Conservation (phyloP, 2,888 invertebrate genomes). For the Acanthoscelides obtectus region DNA sequence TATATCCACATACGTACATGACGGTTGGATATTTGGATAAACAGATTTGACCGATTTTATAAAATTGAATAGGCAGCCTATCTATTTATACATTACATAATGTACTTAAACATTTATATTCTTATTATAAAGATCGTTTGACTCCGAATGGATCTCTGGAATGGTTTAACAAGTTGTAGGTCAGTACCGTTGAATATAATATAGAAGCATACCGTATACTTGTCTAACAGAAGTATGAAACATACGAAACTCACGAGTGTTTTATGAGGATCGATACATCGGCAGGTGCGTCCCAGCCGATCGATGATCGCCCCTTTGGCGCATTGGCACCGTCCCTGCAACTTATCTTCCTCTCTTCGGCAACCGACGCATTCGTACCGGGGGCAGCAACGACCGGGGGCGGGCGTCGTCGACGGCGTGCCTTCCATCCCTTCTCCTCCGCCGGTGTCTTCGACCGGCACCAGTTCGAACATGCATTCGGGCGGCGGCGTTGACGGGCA, state of each 20-base stretch:
- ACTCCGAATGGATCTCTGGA: too few species aligned
- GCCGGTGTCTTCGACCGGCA: neutral
- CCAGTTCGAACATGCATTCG: constrained; percentile 3
- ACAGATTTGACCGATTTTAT: too few species aligned
- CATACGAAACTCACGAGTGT: constrained; percentile 24
- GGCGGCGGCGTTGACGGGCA: constrained; percentile 32
- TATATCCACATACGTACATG: too few species aligned
- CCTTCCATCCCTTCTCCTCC: constrained; percentile 6
- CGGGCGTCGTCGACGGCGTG: constrained; percentile 27
- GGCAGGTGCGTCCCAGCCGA: constrained; percentile 29
- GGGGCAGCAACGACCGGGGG: constrained; percentile 39
- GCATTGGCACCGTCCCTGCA: constrained; percentile 37
- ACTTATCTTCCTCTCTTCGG: constrained; percentile 24
- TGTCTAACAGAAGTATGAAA: neutral
- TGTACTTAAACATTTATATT: too few species aligned
- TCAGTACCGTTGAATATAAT: too few species aligned
- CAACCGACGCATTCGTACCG: constrained; percentile 38
- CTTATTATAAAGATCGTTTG: too few species aligned
- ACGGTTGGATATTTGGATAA: neutral
- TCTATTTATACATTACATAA: too few species aligned
- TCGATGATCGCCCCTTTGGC: constrained; percentile 35
- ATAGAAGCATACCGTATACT: too few species aligned
- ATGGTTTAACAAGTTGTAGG: too few species aligned
- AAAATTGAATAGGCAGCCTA: too few species aligned
- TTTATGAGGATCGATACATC: constrained; percentile 34